Evolutionary conservation across 2,888 invertebrate genomes (phyloP).

Genomic region (Antheraea assamensis): DNA sequence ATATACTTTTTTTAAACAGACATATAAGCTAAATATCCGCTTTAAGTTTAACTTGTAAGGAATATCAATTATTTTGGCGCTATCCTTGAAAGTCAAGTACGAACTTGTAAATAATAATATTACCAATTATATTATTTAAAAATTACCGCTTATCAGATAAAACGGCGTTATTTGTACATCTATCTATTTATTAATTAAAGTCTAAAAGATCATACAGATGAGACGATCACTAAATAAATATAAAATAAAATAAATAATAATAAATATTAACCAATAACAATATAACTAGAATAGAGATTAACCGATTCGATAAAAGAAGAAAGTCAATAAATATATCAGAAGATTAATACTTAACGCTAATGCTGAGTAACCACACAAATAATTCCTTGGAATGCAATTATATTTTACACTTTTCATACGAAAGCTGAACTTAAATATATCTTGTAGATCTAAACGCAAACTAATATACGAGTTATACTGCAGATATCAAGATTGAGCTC

Average conservation of each 20-base stretch:
- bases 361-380: neutral
- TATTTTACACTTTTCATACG: neutral
- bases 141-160: neutral
- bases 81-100: no score
- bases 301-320: no score
- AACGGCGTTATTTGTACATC: neutral
- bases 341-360: no score
- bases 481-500: conserved; percentile 8
- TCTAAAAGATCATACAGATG: neutral
- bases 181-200: neutral
- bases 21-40: no score
- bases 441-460: neutral
- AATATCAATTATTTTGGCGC: no score
- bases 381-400: conserved; percentile 9
- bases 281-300: no score
- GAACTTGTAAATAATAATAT: no score
- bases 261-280: no score
- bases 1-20: no score
- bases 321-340: no score
- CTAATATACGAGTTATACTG: neutral
- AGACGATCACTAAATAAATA: neutral
- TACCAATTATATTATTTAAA: no score
- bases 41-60: no score
- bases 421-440: neutral
- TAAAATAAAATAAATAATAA: neutral